Evolutionary conservation across 1,140 invertebrate genomes (phyloP), one percentile per base, ranked within the genome.

Genomic region (Argopecten irradians): DNA sequence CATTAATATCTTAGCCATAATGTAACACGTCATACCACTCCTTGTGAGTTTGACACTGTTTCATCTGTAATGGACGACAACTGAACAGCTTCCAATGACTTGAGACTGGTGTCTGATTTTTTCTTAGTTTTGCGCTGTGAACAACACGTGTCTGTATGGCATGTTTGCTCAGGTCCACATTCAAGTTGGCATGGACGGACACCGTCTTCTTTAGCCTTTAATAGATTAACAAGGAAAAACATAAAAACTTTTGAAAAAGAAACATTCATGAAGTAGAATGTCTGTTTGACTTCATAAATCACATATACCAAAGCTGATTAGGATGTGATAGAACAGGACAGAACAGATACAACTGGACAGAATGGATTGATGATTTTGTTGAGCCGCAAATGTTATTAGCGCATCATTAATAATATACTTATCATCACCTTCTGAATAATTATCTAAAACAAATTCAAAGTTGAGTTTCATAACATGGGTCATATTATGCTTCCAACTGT

Each of bases 91-190:
- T 1, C 2, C 5, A 0, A 28, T 5, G 55, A 71, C 5, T 28
- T 71, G 3, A n/a, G 11, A 71, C 22, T 71, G 1, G 22, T 11
- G 5, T 71, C n/a, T 46, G 13, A 19, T 71, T 71, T 71, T 85
- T 85, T 36, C 34, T 84, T 88, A 28, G 86, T 88, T 83, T 84
- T 82, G 28, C 46, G 35, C 13, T 43, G 88, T 13, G 89, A 90
- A 88, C 94, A 94, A 85, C 94, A 94, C 0, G 94, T 94, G 86
- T 94, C 92, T 0, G 89, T 89, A 84, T 92, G 91, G 88, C 94
- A 94, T 0, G 71, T 90, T 84, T 92, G 93, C 28, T 94, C 93
- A n/a, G 94, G 94, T 11, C 94, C 94, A 91, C 94, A 94, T n/a
- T 94, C 94, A 34, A 94, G 83, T 22, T 86, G 84, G 87, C 93